Evolutionary conservation across 2,113 vertebrate genomes (phyloP).

Genomic region (Microtus pennsylvanicus): DNA sequence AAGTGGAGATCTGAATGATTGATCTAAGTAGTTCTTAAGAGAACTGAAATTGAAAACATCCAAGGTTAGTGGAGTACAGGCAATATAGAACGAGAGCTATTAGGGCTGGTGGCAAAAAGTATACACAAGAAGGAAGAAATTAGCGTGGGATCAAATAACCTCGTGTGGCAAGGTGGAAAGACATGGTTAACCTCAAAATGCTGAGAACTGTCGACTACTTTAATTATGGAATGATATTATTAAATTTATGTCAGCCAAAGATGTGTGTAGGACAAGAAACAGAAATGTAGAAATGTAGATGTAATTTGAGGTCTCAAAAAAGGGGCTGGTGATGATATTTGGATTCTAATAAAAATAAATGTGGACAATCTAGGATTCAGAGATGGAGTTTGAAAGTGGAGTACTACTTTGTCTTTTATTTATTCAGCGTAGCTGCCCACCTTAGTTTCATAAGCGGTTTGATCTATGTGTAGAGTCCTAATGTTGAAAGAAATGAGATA

Average conservation of each 20-base stretch:
- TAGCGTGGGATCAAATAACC: neutral
- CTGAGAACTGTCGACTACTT: neutral
- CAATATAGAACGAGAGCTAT: neutral
- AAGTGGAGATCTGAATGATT: neutral
- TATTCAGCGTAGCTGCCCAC: neutral
- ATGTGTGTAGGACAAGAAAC: neutral
- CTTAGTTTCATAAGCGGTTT: slow-evolving; percentile 25
- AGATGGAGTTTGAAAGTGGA: neutral
- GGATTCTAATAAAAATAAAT: neutral
- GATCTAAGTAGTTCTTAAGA: neutral
- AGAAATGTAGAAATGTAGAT: neutral
- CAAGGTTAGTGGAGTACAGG: neutral
- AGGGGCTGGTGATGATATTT: neutral
- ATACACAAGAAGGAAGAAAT: neutral
- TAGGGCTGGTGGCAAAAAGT: neutral
- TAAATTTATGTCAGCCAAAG: neutral
- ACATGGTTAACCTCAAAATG: neutral
- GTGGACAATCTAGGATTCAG: neutral
- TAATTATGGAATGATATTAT: neutral
- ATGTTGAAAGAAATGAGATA: slow-evolving; percentile 17
- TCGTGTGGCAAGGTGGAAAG: neutral
- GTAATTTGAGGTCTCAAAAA: neutral
- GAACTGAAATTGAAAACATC: neutral
- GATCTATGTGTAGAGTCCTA: neutral
- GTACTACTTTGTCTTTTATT: neutral